Conservation (phyloP, 2,113 vertebrate genomes). For the Macrotus californicus region DNA sequence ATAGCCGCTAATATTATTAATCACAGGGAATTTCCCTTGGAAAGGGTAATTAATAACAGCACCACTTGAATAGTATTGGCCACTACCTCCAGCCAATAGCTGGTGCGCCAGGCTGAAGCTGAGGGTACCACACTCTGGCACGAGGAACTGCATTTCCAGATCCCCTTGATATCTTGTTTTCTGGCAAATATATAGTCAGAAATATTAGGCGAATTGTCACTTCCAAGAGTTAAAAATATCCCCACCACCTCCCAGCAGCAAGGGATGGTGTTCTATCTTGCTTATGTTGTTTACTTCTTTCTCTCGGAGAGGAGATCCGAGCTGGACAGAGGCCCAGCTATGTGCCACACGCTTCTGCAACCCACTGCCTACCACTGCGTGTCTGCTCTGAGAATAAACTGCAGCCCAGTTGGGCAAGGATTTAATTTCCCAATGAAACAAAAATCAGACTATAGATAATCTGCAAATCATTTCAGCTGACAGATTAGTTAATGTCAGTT, state of each 20-base stretch:
- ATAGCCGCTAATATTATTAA: neutral
- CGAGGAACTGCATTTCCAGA: neutral
- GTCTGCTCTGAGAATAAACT: constrained; percentile 59
- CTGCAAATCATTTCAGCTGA: constrained; percentile 14
- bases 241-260: neutral
- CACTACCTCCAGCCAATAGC: neutral
- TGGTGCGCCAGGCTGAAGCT: neutral
- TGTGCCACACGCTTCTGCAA: constrained; percentile 34
- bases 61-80: neutral
- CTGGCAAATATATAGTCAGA: constrained; percentile 28
- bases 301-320: constrained; percentile 25
- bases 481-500: constrained; percentile 25
- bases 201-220: constrained; percentile 56
- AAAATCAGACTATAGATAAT: constrained; percentile 21
- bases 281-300: constrained; percentile 65
- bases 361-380: constrained; percentile 23
- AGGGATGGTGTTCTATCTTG: constrained; percentile 37
- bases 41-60: neutral
- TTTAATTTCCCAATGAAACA: constrained; percentile 40
- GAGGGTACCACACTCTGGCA: neutral
- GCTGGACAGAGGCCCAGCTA: constrained; percentile 63
- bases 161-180: neutral
- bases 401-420: constrained; percentile 8
- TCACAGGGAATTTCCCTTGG: neutral
- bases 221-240: constrained; percentile 57